Evolutionary conservation across 1,140 invertebrate genomes (phyloP), one percentile per base, ranked within the genome.

Genomic region (Drosophila yakuba): DNA sequence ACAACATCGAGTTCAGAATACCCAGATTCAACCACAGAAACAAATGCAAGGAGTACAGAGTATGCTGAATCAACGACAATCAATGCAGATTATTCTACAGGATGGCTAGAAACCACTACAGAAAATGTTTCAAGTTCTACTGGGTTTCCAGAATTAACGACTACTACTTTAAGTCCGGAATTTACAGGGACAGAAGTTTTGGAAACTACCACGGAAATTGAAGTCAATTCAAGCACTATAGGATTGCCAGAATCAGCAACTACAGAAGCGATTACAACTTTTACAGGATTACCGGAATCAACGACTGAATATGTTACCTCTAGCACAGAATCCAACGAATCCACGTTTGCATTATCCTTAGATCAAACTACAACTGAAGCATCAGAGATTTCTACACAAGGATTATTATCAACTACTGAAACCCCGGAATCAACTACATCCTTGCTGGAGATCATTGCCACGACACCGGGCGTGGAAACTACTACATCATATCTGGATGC

Each of bases 361-460:
- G 59, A 17, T n/a, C 43, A n/a, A 15, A 17, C 8, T 35, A 35
- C 48, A 51, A 51, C n/a, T 32, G 28, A 51, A 50, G 2, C 36
- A 10, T 10, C 12, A 20, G 48, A 63, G 14, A 32, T 41, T 0
- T 47, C 71, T 32, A 77, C 71, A 4, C 28, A 20, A 12, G 8
- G 2, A 28, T 28, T 6, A 12, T 11, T 61, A 14, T 38, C 32
- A 14, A 68, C 54, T 6, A 77, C 73, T 6, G 73, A 77, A 15
- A 8, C 7, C 1, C 39, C 44, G 0, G 54, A 73, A 41, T 45
- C 44, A 0, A 41, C 60, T 0, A 71, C 82, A 7, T 38, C 51
- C 10, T 28, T 86, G 35, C 23, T 86, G 11, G 32, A 64, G 23
- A 88, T 86, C 38, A 82, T 88, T 63, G 59, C 74, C 28, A 75